phyloP scores from a whole-genome alignment of 2,113 vertebrate species.

The Salvelinus alpinus region DNA sequence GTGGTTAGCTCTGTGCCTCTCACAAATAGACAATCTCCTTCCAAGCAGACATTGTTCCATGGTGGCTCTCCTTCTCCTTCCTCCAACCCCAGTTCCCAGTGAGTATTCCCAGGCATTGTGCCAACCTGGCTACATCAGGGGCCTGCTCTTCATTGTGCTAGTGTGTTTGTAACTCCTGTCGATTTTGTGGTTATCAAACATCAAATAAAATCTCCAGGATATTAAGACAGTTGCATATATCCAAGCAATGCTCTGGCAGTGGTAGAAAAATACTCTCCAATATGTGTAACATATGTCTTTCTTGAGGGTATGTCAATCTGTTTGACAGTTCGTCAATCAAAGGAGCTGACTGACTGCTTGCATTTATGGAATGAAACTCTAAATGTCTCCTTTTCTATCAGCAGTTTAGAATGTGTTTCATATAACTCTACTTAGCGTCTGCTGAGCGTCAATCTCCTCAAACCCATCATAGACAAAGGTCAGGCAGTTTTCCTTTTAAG shows the following conservation, averaged over 20 bases:
- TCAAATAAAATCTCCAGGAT: background rate
- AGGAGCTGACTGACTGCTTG: conserved; percentile 4
- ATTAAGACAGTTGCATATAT: background rate
- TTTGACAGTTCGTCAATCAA: conserved; percentile 16
- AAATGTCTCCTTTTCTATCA: background rate
- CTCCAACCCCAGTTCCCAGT: background rate
- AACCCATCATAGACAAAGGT: conserved; percentile 3
- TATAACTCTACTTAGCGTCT: background rate
- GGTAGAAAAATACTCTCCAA: background rate
- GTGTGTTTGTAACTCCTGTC: conserved; percentile 28
- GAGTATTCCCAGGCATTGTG: conserved; percentile 21
- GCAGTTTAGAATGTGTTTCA: background rate
- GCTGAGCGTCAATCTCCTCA: background rate
- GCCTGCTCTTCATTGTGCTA: conserved; percentile 14
- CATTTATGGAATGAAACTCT: background rate
- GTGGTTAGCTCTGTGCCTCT: too few relatives aligned
- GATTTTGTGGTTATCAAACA: background rate
- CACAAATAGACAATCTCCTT: conserved; percentile 20
- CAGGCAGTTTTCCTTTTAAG: background rate
- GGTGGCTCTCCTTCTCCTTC: conserved; percentile 31
- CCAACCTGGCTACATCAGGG: conserved; percentile 29
- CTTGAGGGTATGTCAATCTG: conserved; percentile 9
- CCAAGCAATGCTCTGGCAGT: background rate
- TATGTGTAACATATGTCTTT: conserved; percentile 19
- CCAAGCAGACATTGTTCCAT: conserved; percentile 17